Evolutionary conservation across 23 tunicate species (phyloP), one percentile per base, ranked within the genome.

Genomic region (Styela plicata): DNA sequence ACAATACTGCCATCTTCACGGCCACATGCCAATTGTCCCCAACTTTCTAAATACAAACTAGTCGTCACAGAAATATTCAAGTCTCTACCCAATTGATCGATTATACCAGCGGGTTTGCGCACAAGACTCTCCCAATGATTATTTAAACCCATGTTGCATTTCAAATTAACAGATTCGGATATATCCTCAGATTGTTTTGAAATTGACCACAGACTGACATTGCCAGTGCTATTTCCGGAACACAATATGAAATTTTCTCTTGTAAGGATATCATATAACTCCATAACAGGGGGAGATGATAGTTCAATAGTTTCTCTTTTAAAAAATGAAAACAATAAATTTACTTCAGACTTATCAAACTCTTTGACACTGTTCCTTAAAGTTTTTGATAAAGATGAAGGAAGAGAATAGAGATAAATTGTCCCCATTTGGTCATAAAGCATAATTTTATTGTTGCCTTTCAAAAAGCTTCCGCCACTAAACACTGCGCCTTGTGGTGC

Each of bases 1-100:
- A 89, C 79, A 63, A 94, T 89, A 16, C 83, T 78, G n/a, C 98
- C 98, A 65, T 94, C 88, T 73, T 89, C 94, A 24, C 95, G 82
- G 33, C 98, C 98, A 74, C 94, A 94, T 27, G 91, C 87, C 23
- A 94, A 67, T 24, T 80, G 87, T 26, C 88, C 92, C 64, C 73
- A 80, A 28, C 81, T 85, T 68, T 63, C 76, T 32, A 94, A 62
- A 76, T 69, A 94, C 57, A 89, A 79, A 23, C 87, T 67, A 1
- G 98, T 70, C 34, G 95, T 94, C 0, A 94, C 83, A 52, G 70
- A 64, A 16, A 36, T 25, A 27, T 33, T 63, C 17, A 34, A 24
- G 30, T 63, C 52, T 35, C 52, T 35, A 25, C 88, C 74, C 1
- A 88, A 57, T 26, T 93, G 83, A 73, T 93, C 98, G 62, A 93